phyloP scores from a whole-genome alignment of 2,888 invertebrate species.

The Cecidostiba fungosa region DNA sequence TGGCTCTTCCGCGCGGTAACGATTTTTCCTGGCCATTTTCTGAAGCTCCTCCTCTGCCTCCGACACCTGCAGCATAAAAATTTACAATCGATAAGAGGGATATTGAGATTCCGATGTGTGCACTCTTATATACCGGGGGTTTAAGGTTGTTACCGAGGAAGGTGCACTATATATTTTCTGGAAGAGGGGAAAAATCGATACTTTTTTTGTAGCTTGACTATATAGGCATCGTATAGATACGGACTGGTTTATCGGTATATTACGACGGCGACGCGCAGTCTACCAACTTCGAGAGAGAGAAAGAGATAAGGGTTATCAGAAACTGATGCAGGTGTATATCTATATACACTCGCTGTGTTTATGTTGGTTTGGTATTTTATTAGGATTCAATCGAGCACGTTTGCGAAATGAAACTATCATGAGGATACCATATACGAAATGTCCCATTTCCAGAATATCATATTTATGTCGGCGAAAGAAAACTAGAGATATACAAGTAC shows the following conservation, averaged over 20 bases:
- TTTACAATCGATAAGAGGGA: slow-evolving; percentile 23
- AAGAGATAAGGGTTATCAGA: not conserved
- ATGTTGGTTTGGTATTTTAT: not conserved
- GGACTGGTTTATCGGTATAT: not conserved
- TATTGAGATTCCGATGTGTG: not conserved
- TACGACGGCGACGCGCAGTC: not conserved
- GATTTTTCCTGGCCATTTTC: slow-evolving; percentile 28
- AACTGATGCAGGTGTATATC: not conserved
- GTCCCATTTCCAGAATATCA: not conserved
- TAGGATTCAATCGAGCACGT: not conserved
- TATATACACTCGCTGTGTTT: not conserved
- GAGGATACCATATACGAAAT: not conserved
- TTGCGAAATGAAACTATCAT: not conserved
- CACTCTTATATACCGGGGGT: not conserved
- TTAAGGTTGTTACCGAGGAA: not conserved
- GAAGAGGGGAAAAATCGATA: not conserved
- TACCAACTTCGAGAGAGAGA: not conserved
- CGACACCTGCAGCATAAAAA: slow-evolving; percentile 26
- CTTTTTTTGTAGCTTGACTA: not conserved
- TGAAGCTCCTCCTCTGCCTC: not conserved
- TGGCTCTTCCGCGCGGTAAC: not conserved
- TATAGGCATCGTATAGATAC: not conserved
- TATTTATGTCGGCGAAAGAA: not conserved
- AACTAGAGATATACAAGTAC: not conserved
- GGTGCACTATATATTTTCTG: not conserved